Base-by-base conservation (phyloP, 2,888 invertebrate species). In the Chrysolina haemoptera region DNA sequence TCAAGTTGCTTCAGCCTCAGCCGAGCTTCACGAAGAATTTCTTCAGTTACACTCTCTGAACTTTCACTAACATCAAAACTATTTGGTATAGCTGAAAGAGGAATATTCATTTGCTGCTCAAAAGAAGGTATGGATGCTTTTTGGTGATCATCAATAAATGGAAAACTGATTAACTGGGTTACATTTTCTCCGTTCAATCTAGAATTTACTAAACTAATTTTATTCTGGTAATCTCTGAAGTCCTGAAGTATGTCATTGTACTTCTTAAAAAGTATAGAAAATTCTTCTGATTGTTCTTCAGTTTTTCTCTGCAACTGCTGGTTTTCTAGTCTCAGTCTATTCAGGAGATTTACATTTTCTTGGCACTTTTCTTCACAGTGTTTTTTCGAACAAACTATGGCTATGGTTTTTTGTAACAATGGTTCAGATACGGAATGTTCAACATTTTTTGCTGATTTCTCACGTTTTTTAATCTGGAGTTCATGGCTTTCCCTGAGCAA, bases 1-100 rank as follows among this genome's bases (percentile, higher is more conserved):
- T 92, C 91, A 73, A 92, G 82, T 82, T 89, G 89, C 75, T 89
- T 86, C 1, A 92, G 85, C 2, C 90, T 88, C 50, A 86, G 83
- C 76, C 89, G 89, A 0, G 91, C 91, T 81, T 91, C 90, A 41
- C 89, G 86, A 4, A 92, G 85, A 20, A 91, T 82, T 65, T 87
- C 89, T 1, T 89, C 87, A 59, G 88, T 89, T 59, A 80, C 40
- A 63, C 71, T 77, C 16, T 80, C 76, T 0, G 90, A 89, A 79
- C 89, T 89, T 63, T 76, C 77, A 66, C 68, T 63, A n/a, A 18
- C 43, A 68, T 73, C 63, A 43, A 53, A 63, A 35, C 53, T 64
- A 35, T 53, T 62, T 12, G 16, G 50, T 62, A 48, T 68, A 66
- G 55, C 48, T 62, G 53, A 68, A 50, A 74, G 68, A 27, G 41